Evolutionary conservation across 2,888 invertebrate species (phyloP), one percentile per base, ranked within the genome.

Genomic region (Acleris emargana): DNA sequence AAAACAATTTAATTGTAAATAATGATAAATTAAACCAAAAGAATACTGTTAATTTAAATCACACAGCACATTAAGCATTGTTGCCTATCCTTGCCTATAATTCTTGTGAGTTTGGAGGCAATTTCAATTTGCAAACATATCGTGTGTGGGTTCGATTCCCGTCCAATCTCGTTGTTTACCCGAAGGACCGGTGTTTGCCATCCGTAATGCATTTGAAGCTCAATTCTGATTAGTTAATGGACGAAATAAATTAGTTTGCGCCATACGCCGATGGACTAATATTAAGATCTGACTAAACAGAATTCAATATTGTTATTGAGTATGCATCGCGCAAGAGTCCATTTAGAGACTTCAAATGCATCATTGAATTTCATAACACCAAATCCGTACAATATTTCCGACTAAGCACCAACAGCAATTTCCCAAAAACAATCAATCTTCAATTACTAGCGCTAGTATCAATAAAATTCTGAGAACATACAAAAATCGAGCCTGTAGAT

Each of bases 221-320:
- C 60, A n/a, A 61, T 61, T 61, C 53, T 32, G 53, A 61, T 61
- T 61, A 61, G 53, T 61, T 61, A 61, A 61, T 61, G 45, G 45
- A 20, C n/a, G 32, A 51, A 20, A 51, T 43, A 28, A 28, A 60
- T 52, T 51, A 42, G 28, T 13, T 58, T 58, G 38, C 38, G 13
- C 38, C 38, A n/a, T 49, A 28, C 42, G 42, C 45, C 17, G 17
- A 45, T 17, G 0, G n/a, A 58, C 38, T n/a, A 38, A 58, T 58
- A 42, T 38, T 58, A 4, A 20, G n/a, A 38, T 22, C 6, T 32
- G 38, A 38, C 38, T 38, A 13, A 13, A 32, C 32, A 11, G 38
- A 13, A 13, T 38, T 13, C 13, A 38, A 38, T 38, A 13, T 38
- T 38, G 13, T 1, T 11, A 38, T 32, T 28, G 7, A 28, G 7